Evolutionary conservation across 1,140 invertebrate genomes (phyloP).

Genomic region (Euglossa dilemma): DNA sequence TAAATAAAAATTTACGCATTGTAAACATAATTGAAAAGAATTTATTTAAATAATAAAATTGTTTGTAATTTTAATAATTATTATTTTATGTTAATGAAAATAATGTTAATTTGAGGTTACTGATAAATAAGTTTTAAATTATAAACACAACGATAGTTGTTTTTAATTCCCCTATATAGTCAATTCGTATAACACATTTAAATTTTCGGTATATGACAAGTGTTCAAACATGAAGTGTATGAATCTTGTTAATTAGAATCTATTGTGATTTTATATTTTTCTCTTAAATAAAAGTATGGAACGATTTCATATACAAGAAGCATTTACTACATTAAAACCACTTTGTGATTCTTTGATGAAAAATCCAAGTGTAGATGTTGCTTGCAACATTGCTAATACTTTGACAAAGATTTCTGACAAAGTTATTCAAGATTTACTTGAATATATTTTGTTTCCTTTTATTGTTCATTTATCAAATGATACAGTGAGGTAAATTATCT

Average conservation of each 20-base stretch:
- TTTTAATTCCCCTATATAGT: not conserved
- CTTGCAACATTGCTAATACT: conserved; percentile 68
- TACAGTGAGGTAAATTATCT: conserved; percentile 79
- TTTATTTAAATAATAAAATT: too few species aligned
- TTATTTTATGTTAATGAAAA: not conserved
- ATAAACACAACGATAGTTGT: not conserved
- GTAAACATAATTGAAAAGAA: not conserved
- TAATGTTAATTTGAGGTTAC: not conserved
- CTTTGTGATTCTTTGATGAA: conserved; percentile 82
- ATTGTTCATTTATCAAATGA: conserved; percentile 80
- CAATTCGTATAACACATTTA: not conserved
- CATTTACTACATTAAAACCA: conserved; percentile 82
- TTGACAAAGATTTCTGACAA: conserved; percentile 75
- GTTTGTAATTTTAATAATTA: too few species aligned
- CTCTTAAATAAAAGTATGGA: conserved; percentile 58
- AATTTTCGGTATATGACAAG: not conserved
- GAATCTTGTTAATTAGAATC: not conserved
- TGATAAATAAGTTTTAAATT: not conserved
- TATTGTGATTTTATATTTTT: not conserved
- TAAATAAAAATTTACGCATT: not conserved
- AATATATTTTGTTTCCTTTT: conserved; percentile 83
- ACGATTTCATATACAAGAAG: conserved; percentile 58
- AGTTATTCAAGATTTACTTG: conserved; percentile 80
- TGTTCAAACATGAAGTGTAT: not conserved
- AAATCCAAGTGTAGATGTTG: conserved; percentile 75